A percentile compares a stretch with the other conserved stretches of the same genome.
These are phyloP conservation scores for Philotrypesis tridentata DNA, from an alignment of 1,140 invertebrate species.

Conservation along the genomic window DNA sequence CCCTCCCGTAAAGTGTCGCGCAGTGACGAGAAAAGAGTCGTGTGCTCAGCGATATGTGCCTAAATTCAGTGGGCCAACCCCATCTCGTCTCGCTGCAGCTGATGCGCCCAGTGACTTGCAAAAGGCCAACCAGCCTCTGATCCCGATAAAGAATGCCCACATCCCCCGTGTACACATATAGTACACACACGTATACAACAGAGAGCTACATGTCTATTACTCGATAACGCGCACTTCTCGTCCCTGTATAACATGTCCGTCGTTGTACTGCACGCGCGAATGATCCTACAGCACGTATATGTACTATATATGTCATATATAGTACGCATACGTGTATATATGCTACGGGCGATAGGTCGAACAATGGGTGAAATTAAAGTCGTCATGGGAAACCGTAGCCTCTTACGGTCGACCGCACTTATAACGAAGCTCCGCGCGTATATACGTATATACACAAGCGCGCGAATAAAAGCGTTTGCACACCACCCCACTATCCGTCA, in stretches of 20 bases:
- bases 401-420: slow-evolving; percentile 68
- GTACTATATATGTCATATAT: too few relatives aligned
- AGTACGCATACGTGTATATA: background rate
- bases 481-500: slow-evolving; percentile 58
- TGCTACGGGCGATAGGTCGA: slow-evolving; percentile 52
- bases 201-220: too few relatives aligned
- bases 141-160: slow-evolving; percentile 1
- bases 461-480: too few relatives aligned
- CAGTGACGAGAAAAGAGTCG: background rate
- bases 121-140: slow-evolving; percentile 9
- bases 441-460: too few relatives aligned
- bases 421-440: too few relatives aligned
- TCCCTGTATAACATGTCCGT: background rate
- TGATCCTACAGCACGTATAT: too few relatives aligned
- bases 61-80: background rate
- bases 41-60: too few relatives aligned
- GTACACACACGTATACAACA: too few relatives aligned
- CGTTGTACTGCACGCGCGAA: background rate
- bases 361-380: slow-evolving; percentile 69
- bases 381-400: slow-evolving; percentile 71
- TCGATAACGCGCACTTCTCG: background rate
- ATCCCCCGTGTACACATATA: background rate
- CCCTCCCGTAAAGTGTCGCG: too few relatives aligned
- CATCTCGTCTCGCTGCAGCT: too few relatives aligned
- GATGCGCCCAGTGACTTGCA: slow-evolving; percentile 12